Conservation (phyloP, 2,113 vertebrate species). For the Erpornis zantholeuca region DNA sequence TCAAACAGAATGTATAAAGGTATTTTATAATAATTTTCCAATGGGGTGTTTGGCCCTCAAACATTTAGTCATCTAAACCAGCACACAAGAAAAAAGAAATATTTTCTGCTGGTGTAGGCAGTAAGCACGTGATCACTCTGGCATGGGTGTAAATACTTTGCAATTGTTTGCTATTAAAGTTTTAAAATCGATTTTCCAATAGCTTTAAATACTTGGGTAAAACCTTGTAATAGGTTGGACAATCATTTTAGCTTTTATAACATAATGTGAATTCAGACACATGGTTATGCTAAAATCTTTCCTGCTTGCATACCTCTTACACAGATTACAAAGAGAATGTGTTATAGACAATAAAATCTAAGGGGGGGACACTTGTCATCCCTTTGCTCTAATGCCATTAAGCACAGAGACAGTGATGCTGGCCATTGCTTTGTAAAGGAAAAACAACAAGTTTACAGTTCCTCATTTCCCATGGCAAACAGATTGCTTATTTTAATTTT, state of each 20-base stretch:
- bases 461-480: constrained; percentile 80
- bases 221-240: constrained; percentile 57
- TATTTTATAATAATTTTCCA: not conserved
- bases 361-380: constrained; percentile 41
- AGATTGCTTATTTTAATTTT: constrained; percentile 84
- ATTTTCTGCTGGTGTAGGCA: not conserved
- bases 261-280: constrained; percentile 60
- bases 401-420: constrained; percentile 54
- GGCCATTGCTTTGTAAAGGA: constrained; percentile 66
- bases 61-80: not conserved
- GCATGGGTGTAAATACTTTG: not conserved
- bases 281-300: constrained; percentile 59
- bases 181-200: constrained; percentile 48
- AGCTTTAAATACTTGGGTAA: constrained; percentile 63
- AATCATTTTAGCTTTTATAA: constrained; percentile 67
- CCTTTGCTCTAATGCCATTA: constrained; percentile 67
- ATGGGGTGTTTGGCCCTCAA: not conserved
- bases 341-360: constrained; percentile 73
- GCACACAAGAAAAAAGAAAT: not conserved
- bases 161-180: constrained; percentile 1
- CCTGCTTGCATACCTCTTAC: constrained; percentile 63
- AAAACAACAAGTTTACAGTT: constrained; percentile 76
- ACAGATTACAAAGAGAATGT: constrained; percentile 58
- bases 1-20: not conserved
- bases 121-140: not conserved